Conservation (phyloP, 2,888 invertebrate species). For the Sarcophaga rosellei region DNA sequence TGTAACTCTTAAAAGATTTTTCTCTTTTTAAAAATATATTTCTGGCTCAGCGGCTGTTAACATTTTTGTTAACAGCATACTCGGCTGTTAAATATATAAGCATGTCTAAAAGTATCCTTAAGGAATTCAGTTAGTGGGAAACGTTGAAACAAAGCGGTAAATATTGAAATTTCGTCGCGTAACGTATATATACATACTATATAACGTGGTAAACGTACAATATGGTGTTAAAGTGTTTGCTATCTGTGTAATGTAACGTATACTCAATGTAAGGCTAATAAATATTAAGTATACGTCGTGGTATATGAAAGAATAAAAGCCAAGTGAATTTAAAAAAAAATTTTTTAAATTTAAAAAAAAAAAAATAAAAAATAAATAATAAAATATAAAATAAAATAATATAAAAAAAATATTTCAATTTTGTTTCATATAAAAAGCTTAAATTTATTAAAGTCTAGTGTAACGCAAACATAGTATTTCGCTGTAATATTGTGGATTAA, state of each 20-base stretch:
- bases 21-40: too few species aligned
- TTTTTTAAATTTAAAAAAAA: not conserved
- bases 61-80: too few species aligned
- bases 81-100: too few species aligned
- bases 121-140: slow-evolving; percentile 32
- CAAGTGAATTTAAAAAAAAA: not conserved
- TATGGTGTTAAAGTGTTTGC: not conserved
- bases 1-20: too few species aligned
- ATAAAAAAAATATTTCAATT: not conserved
- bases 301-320: not conserved
- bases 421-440: not conserved
- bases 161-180: too few species aligned
- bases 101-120: not conserved
- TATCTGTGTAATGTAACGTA: not conserved
- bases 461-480: not conserved
- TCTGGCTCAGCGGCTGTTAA: too few species aligned
- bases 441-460: not conserved
- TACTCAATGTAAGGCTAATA: slow-evolving; percentile 12
- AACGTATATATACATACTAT: too few species aligned
- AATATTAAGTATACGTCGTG: slow-evolving; percentile 36
- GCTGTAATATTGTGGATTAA: too few species aligned
- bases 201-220: too few species aligned
- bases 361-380: not conserved
- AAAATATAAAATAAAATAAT: not conserved
- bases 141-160: slow-evolving; percentile 6